A percentile compares a stretch with the other conserved stretches of the same genome.
phyloP scores from a whole-genome alignment of 2,888 invertebrate genomes.

The Noctua fimbriata region DNA sequence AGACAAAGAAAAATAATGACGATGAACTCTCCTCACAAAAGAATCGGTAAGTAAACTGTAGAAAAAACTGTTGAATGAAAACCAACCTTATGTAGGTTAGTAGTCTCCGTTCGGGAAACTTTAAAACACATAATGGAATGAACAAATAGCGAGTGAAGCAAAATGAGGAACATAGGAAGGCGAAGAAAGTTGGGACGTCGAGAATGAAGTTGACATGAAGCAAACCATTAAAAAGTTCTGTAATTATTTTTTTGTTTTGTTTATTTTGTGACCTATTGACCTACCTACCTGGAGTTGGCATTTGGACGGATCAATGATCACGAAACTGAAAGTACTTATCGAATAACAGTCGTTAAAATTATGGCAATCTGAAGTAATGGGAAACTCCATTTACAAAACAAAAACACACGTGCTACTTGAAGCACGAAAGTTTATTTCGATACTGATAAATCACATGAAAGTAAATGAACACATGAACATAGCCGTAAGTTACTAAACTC shows the following conservation, averaged over 20 bases:
- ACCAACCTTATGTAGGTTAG: slow-evolving; percentile 61
- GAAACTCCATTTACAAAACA: slow-evolving; percentile 13
- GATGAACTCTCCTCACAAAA: slow-evolving; percentile 59
- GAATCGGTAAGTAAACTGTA: slow-evolving; percentile 65
- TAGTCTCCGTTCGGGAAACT: slow-evolving; percentile 61
- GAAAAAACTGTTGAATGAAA: slow-evolving; percentile 48
- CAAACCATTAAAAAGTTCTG: slow-evolving; percentile 60
- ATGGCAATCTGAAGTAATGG: not conserved
- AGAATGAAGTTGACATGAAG: slow-evolving; percentile 54
- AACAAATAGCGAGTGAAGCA: slow-evolving; percentile 55
- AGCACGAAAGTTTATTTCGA: slow-evolving; percentile 21
- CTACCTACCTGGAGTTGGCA: slow-evolving; percentile 31
- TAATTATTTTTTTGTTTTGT: slow-evolving; percentile 50
- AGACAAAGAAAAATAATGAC: slow-evolving; percentile 66
- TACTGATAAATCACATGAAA: slow-evolving; percentile 17
- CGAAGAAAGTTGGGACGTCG: slow-evolving; percentile 52
- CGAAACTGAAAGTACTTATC: slow-evolving; percentile 8
- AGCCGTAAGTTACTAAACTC: slow-evolving; percentile 27
- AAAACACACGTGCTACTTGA: not conserved
- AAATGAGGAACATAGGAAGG: slow-evolving; percentile 47
- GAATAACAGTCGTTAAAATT: not conserved
- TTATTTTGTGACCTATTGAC: slow-evolving; percentile 30
- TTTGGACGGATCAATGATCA: not conserved
- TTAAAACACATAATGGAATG: slow-evolving; percentile 62
- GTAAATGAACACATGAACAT: slow-evolving; percentile 24